A percentile compares a stretch with the other conserved stretches of the same genome.
Conservation (phyloP, 2,113 vertebrate genomes). For the Phalacrocorax aristotelis region DNA sequence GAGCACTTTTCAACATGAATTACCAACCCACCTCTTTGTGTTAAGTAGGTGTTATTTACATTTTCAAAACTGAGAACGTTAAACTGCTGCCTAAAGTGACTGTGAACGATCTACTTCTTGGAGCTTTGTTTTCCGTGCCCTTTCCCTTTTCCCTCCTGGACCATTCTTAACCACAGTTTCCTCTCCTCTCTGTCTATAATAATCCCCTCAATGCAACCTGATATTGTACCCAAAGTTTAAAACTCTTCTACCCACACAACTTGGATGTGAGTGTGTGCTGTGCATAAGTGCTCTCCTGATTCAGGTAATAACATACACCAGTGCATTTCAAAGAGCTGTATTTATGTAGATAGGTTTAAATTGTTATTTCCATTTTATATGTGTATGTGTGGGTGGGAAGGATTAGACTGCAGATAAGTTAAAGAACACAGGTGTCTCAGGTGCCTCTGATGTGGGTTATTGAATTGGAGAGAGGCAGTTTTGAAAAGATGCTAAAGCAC, state of each 20-base stretch:
- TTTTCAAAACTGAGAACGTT: background rate
- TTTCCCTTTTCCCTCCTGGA: background rate
- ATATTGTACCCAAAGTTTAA: background rate
- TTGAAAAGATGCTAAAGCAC: background rate
- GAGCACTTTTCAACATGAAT: background rate
- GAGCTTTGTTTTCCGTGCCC: background rate
- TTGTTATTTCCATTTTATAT: constrained; percentile 39
- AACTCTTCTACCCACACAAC: background rate
- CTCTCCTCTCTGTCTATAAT: background rate
- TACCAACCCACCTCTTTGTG: background rate
- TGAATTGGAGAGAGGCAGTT: background rate
- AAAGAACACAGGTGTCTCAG: background rate
- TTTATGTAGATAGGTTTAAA: constrained; percentile 5
- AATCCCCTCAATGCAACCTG: background rate
- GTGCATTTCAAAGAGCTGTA: background rate
- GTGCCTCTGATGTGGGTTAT: background rate
- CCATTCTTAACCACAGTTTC: background rate
- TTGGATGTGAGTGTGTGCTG: background rate
- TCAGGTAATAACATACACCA: background rate
- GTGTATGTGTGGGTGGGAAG: background rate
- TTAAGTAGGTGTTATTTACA: background rate
- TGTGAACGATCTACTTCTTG: background rate
- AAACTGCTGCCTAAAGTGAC: background rate
- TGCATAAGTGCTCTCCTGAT: background rate
- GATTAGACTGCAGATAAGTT: background rate